Evolutionary conservation across 92 coral and sea anemone genomes (phyloP).

Genomic region (Montipora capitata): DNA sequence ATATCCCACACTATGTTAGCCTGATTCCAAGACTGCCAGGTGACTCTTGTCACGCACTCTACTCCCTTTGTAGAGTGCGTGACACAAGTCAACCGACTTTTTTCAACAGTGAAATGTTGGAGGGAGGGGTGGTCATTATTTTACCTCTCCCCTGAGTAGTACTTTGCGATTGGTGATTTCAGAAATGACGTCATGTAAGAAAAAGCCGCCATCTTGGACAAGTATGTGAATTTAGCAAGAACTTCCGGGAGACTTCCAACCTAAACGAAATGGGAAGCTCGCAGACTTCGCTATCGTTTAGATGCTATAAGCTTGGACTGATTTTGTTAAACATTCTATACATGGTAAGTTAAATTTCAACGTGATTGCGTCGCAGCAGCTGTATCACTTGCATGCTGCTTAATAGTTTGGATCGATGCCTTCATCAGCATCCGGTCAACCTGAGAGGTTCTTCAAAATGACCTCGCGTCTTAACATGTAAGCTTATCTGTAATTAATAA

Average conservation of each 20-base stretch:
- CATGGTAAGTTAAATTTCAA: slow-evolving; percentile 77
- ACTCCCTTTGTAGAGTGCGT: no score
- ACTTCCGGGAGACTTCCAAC: slow-evolving; percentile 22
- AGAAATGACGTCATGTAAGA: slow-evolving; percentile 16
- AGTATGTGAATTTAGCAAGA: slow-evolving; percentile 6
- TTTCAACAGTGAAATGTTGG: no score
- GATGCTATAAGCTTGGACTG: slow-evolving; percentile 85
- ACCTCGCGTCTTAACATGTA: not conserved
- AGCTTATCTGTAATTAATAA: not conserved
- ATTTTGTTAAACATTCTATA: slow-evolving; percentile 91
- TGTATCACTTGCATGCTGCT: not conserved
- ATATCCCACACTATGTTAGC: no score
- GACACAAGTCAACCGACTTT: no score
- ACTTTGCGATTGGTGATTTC: not conserved
- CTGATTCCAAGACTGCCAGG: no score
- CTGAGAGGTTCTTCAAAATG: not conserved
- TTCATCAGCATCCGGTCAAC: not conserved
- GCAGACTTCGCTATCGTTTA: slow-evolving; percentile 78
- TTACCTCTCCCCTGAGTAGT: no score
- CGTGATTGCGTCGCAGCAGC: not conserved
- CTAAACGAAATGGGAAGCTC: slow-evolving; percentile 45
- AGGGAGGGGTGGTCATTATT: no score
- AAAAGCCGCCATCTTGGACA: slow-evolving; percentile 43
- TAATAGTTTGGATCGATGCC: no score
- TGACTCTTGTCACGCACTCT: no score